Evolutionary conservation across 2,797 vertebrate genomes (phyloP).

Genomic region (Macrochelys suwanniensis): DNA sequence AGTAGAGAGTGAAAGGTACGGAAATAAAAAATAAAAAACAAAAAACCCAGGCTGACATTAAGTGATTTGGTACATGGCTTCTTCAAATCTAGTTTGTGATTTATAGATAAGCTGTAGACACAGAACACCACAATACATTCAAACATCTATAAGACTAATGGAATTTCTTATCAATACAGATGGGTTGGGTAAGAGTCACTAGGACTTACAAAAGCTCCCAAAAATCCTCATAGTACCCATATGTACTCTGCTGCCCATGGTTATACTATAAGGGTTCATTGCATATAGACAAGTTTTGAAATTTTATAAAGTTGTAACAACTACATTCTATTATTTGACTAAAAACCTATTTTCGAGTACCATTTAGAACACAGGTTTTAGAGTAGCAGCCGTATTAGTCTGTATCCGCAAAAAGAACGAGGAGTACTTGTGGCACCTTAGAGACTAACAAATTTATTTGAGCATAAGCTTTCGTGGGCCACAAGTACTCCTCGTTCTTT

Average conservation of each 20-base stretch:
- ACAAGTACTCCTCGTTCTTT: too few relatives aligned
- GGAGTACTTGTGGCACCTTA: too few relatives aligned
- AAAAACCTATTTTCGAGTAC: not conserved
- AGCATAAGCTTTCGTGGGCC: too few relatives aligned
- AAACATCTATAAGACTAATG: not conserved
- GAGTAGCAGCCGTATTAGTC: too few relatives aligned
- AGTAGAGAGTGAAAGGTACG: not conserved
- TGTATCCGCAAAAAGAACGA: too few relatives aligned
- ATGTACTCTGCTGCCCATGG: fast-evolving
- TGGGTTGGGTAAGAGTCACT: not conserved
- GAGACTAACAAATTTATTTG: too few relatives aligned
- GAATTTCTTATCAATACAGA: slow-evolving; percentile 2
- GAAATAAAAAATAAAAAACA: not conserved
- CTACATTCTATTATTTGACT: not conserved
- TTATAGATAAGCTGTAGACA: not conserved
- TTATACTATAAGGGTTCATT: not conserved
- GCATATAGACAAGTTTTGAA: not conserved
- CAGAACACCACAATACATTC: not conserved
- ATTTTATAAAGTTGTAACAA: not conserved
- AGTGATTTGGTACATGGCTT: not conserved
- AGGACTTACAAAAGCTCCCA: not conserved
- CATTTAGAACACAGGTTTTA: not conserved
- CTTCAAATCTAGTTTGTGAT: not conserved
- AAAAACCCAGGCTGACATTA: not conserved
- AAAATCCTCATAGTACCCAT: slow-evolving; percentile 3